Evolutionary conservation across 2,797 vertebrate genomes (phyloP).

Genomic region (Schizothorax lantsangensis): DNA sequence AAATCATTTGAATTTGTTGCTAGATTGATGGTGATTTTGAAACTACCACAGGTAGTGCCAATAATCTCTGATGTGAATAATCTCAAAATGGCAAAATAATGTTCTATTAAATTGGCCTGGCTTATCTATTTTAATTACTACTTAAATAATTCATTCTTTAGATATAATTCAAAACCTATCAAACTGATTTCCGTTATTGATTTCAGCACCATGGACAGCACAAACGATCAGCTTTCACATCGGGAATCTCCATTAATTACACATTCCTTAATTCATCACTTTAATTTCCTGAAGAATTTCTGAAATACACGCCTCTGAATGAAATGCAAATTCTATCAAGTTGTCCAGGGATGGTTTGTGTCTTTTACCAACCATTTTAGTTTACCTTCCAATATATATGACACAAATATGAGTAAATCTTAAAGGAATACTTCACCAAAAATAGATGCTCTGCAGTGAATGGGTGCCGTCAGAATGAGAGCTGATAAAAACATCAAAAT

Average conservation of each 20-base stretch:
- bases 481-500: not conserved
- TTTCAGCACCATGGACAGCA: slow-evolving; percentile 59
- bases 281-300: not conserved
- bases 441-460: not conserved
- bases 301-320: not conserved
- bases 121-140: not conserved
- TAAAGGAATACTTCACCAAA: not conserved
- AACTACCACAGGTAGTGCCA: not conserved
- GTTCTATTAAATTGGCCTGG: not conserved
- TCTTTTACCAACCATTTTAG: not conserved
- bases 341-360: not conserved
- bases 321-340: not conserved
- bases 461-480: not conserved
- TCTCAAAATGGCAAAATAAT: not conserved
- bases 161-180: not conserved
- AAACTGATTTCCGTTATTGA: not conserved
- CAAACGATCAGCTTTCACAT: not conserved
- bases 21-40: not conserved
- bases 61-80: not conserved
- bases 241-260: not conserved
- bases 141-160: not conserved
- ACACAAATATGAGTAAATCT: not conserved
- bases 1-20: not conserved
- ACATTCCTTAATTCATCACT: not conserved
- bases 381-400: not conserved